phyloP scores from a whole-genome alignment of 2,113 vertebrate species.

The Lonchura striata region DNA sequence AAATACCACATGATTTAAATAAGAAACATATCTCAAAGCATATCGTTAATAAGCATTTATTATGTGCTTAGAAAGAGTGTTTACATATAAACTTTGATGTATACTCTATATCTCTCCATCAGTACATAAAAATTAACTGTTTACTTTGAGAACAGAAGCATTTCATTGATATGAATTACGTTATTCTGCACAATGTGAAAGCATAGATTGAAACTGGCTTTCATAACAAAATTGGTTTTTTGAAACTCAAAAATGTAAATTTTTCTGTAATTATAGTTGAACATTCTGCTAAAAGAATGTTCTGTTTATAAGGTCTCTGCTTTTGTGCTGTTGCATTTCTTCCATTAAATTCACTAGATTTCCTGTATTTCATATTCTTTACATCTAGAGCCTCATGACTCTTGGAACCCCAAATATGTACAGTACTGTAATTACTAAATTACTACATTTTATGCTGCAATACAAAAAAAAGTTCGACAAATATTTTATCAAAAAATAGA shows the following conservation, averaged over 20 bases:
- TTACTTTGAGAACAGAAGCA: slow-evolving; percentile 18
- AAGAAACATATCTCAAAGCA: not conserved
- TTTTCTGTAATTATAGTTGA: not conserved
- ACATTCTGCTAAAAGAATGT: not conserved
- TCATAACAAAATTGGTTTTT: not conserved
- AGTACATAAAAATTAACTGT: slow-evolving; percentile 27
- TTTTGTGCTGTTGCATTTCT: not conserved
- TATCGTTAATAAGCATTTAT: slow-evolving; percentile 25
- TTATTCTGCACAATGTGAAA: slow-evolving; percentile 8
- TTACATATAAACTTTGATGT: slow-evolving; percentile 38
- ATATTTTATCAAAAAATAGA: not conserved
- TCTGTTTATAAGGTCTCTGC: not conserved
- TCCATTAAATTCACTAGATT: not conserved
- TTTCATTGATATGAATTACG: slow-evolving; percentile 4
- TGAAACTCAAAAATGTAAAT: not conserved
- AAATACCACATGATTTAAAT: slow-evolving; percentile 36
- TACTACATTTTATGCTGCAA: not conserved
- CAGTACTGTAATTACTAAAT: not conserved
- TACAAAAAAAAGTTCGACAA: not conserved
- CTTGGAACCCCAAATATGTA: not conserved
- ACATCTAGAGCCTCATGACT: not conserved
- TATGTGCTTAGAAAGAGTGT: slow-evolving; percentile 14
- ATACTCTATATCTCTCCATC: slow-evolving; percentile 22
- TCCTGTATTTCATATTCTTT: not conserved
- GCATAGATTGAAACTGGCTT: not conserved